Conservation (phyloP, 2,888 invertebrate genomes). For the Fabriciana adippe region DNA sequence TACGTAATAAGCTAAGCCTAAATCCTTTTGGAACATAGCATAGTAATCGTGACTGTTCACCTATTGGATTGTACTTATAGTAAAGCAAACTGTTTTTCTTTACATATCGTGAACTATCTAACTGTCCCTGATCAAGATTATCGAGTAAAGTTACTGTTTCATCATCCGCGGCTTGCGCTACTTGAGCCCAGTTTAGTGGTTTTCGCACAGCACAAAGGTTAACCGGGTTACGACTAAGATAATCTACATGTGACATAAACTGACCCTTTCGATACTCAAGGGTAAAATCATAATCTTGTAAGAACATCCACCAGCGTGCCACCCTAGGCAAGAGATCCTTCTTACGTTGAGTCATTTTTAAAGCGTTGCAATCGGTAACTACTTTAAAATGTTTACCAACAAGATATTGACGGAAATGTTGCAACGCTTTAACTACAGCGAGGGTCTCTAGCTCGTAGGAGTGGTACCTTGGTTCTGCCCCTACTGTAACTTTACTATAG, state of each 20-base stretch:
- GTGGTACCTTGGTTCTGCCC: slow-evolving; percentile 41
- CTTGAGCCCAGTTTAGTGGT: too few species aligned
- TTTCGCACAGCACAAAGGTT: too few species aligned
- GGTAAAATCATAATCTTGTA: too few species aligned
- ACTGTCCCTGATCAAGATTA: neutral
- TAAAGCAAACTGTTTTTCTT: neutral
- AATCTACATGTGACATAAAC: too few species aligned
- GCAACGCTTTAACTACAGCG: slow-evolving; percentile 41
- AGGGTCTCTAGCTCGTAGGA: slow-evolving; percentile 42
- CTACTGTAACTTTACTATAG: too few species aligned
- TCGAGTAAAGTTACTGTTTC: neutral
- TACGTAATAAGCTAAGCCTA: slow-evolving; percentile 36
- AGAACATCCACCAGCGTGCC: too few species aligned
- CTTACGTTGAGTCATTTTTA: too few species aligned
- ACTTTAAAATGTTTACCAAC: too few species aligned
- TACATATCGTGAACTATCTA: neutral
- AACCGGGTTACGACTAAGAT: too few species aligned
- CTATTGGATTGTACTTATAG: neutral
- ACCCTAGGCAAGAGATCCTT: too few species aligned
- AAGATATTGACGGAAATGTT: slow-evolving; percentile 37
- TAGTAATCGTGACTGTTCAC: slow-evolving; percentile 31
- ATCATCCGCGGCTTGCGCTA: slow-evolving; percentile 38
- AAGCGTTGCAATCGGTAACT: too few species aligned
- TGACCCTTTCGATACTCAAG: too few species aligned
- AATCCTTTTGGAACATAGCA: slow-evolving; percentile 41